Conservation (phyloP, 2,888 invertebrate genomes). For the Hydraecia micacea region DNA sequence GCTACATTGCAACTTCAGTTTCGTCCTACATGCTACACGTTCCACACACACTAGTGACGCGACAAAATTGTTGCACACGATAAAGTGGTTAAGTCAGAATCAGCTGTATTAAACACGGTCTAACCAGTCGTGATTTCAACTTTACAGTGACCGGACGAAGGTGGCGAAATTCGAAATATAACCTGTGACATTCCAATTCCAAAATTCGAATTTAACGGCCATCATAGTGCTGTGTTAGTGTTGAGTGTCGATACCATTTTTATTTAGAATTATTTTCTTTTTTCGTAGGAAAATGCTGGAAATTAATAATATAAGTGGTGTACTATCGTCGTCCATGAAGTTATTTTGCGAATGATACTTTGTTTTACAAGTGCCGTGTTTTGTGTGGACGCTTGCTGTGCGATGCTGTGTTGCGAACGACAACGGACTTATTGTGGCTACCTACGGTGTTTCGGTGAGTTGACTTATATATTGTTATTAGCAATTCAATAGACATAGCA, state of each 20-base stretch:
- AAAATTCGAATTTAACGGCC: conserved; percentile 73
- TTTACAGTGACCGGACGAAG: conserved; percentile 90
- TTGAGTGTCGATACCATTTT: conserved; percentile 81
- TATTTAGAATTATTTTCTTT: conserved; percentile 85
- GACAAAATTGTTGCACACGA: conserved; percentile 81
- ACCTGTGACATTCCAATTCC: conserved; percentile 74
- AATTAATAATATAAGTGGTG: conserved; percentile 90
- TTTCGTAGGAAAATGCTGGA: conserved; percentile 90
- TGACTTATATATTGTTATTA: conserved; percentile 34
- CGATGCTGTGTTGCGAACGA: conserved; percentile 80
- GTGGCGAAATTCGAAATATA: conserved; percentile 87
- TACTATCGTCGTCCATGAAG: conserved; percentile 89
- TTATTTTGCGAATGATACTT: conserved; percentile 90
- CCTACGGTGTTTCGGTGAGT: conserved; percentile 77
- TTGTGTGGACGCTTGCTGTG: conserved; percentile 87
- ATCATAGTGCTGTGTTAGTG: conserved; percentile 85
- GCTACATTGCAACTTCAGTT: conserved; percentile 74
- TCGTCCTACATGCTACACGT: conserved; percentile 66
- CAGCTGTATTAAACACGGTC: conserved; percentile 74
- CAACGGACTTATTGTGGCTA: conserved; percentile 72
- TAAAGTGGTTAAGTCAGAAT: conserved; percentile 80
- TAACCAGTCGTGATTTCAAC: conserved; percentile 90
- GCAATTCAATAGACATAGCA: conserved; percentile 43
- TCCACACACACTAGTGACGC: conserved; percentile 75
- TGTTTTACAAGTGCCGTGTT: conserved; percentile 87